These are phyloP conservation scores for Pentamera pediparva DNA, from an alignment of 53 echinoderm and acorn worm genomes.

Conservation along the genomic window DNA sequence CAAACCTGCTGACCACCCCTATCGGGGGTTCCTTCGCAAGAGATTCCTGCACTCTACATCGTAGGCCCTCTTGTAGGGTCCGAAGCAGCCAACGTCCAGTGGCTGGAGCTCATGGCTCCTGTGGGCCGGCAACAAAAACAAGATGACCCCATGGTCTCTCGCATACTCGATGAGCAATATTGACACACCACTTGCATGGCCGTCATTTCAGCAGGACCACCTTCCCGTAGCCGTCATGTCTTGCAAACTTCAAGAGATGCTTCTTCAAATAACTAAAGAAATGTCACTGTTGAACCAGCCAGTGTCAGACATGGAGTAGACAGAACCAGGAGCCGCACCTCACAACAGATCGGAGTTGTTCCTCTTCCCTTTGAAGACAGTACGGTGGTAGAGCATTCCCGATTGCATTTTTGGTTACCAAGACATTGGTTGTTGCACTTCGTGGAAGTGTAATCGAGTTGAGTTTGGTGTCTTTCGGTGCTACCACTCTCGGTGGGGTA, in stretches of 20 bases:
- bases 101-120: too few species aligned
- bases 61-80: slow-evolving; percentile 27
- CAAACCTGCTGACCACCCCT: slow-evolving; percentile 2
- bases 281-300: not conserved
- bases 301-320: not conserved
- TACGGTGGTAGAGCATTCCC: not conserved
- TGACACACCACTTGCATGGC: not conserved
- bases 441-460: not conserved
- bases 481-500: not conserved
- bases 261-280: slow-evolving; percentile 26
- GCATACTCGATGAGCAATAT: slow-evolving; percentile 28
- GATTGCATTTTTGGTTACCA: not conserved
- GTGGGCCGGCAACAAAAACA: too few species aligned
- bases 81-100: too few species aligned
- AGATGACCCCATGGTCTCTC: not conserved
- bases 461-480: not conserved
- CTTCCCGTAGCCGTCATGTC: not conserved
- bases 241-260: slow-evolving; percentile 20
- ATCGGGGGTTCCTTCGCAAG: slow-evolving; percentile 8
- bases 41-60: slow-evolving; percentile 18
- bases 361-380: too few species aligned
- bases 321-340: not conserved
- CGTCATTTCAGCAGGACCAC: slow-evolving; percentile 23
- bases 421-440: not conserved
- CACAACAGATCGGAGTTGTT: not conserved